phyloP scores from a whole-genome alignment of 2,113 vertebrate genomes.

The Pandion haliaetus region DNA sequence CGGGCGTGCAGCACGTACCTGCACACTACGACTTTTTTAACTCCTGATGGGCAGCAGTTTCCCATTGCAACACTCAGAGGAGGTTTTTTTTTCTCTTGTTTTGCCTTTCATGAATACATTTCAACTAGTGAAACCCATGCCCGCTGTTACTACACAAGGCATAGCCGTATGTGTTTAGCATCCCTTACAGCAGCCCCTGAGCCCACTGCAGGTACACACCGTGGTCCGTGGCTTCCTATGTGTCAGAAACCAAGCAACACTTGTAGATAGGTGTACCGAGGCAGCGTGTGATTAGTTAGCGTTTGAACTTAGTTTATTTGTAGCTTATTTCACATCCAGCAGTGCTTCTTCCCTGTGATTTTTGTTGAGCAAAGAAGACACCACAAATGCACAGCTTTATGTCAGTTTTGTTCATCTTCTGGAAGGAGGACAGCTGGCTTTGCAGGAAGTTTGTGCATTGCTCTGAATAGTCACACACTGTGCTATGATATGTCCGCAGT shows the following conservation, averaged over 20 bases:
- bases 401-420: neutral
- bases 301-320: neutral
- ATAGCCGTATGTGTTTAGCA: neutral
- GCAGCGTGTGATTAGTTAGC: neutral
- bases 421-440: neutral
- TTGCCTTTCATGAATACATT: neutral
- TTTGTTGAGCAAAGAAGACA: neutral
- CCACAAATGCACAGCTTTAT: neutral
- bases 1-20: rapidly evolving
- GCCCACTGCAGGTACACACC: neutral
- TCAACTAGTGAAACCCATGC: neutral
- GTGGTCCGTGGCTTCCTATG: neutral
- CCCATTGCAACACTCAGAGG: neutral
- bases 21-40: rapidly evolving
- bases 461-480: neutral
- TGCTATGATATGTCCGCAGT: neutral
- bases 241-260: neutral
- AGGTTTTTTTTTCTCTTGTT: neutral
- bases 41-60: neutral
- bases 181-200: neutral
- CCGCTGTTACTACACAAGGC: neutral
- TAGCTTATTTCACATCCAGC: neutral
- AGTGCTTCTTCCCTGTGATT: neutral
- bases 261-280: neutral
- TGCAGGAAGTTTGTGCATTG: neutral